Base-by-base conservation (phyloP, 2,113 vertebrate species). In the Chascanopsetta lugubris region DNA sequence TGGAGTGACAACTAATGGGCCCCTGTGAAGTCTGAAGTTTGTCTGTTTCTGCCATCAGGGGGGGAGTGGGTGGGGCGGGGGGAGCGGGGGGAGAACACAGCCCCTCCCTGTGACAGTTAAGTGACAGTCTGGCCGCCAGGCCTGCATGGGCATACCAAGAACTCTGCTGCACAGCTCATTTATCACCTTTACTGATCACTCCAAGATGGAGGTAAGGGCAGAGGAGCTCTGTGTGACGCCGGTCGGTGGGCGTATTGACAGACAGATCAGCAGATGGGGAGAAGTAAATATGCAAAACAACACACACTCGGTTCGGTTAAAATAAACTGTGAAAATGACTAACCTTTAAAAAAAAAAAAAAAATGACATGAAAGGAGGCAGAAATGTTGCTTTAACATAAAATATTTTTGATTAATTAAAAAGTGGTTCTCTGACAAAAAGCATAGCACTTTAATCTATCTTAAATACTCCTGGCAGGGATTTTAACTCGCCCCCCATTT, bases 31-130 rank as follows among this genome's bases (percentile, higher is more conserved):
- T 51, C 55, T 65, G 34, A 74, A 21, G 75, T 67, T 56, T 78
- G 81, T 95, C 94, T 97, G 94, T 93, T 97, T 95, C 93, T 94
- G 91, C 86, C 92, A 96, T 97, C 93, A 96, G 66, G 84, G 85
- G 85, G 84, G 85, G 83, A 83, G n/a, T n/a, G n/a, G n/a, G n/a
- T n/a, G n/a, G n/a, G n/a, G n/a, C n/a, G n/a, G n/a, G n/a, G n/a
- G n/a, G n/a, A n/a, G n/a, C n/a, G n/a, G n/a, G n/a, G n/a, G n/a
- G n/a, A n/a, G n/a, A n/a, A n/a, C n/a, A 84, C n/a, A 42, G 67
- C 68, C 69, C 58, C 63, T 42, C 50, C 53, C 61, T 40, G 30
- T 76, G 64, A 80, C 34, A 62, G 43, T 13, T 48, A 54, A 62
- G 67, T 75, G 74, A 79, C 72, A 76, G 48, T 69, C 58, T 79